A percentile compares a stretch with the other conserved stretches of the same genome.
These are phyloP conservation scores for Cololabis saira DNA, from an alignment of 2,113 vertebrate genomes.

Conservation along the genomic window DNA sequence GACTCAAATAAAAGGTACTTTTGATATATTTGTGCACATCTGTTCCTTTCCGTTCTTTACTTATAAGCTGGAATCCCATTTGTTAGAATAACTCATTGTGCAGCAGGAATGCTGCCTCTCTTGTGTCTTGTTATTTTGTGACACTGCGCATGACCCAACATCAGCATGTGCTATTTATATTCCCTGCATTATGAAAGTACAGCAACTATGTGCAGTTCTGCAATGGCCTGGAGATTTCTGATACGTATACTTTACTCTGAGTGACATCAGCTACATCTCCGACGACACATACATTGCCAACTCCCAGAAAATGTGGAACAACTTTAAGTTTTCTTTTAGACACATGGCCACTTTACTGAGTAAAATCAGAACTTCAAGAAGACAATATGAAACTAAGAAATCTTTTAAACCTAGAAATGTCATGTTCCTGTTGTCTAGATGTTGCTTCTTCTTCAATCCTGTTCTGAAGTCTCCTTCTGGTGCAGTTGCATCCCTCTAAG, in stretches of 20 bases:
- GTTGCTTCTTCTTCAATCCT: slow-evolving; percentile 28
- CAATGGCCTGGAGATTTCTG: slow-evolving; percentile 41
- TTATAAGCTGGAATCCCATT: not conserved
- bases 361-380: slow-evolving; percentile 7
- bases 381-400: not conserved
- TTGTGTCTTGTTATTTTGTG: slow-evolving; percentile 39
- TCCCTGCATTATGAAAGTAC: slow-evolving; percentile 65
- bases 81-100: slow-evolving; percentile 50
- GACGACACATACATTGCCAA: slow-evolving; percentile 11
- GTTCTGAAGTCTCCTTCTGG: slow-evolving; percentile 11
- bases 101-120: slow-evolving; percentile 53
- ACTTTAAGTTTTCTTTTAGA: slow-evolving; percentile 17
- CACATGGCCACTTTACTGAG: not conserved
- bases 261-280: slow-evolving; percentile 46
- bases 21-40: too few species aligned
- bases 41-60: too few species aligned
- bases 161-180: slow-evolving; percentile 79
- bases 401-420: slow-evolving; percentile 3
- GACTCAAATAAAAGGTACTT: too few species aligned
- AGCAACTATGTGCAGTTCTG: slow-evolving; percentile 52
- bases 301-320: not conserved
- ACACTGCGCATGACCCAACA: slow-evolving; percentile 59
- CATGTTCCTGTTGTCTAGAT: slow-evolving; percentile 4
- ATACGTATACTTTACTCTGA: slow-evolving; percentile 37
- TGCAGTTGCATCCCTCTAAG: slow-evolving; percentile 46